Evolutionary conservation across 2,113 vertebrate genomes (phyloP), one percentile per base, ranked within the genome.

Genomic region (Rhinoptilus africanus): DNA sequence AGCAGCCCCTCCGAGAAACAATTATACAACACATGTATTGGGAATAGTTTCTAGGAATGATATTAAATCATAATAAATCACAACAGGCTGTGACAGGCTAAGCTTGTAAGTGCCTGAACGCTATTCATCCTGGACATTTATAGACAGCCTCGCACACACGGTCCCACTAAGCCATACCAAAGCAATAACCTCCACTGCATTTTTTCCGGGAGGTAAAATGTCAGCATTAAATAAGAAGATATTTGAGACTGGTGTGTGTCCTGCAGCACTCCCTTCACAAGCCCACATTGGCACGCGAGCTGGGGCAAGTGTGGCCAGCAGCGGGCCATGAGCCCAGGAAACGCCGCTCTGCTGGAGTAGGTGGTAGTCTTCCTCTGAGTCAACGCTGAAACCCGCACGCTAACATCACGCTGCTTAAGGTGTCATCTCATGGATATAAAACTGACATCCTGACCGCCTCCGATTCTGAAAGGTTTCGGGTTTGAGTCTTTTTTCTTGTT

Each of bases 351-450:
- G 68, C 56, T 59, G 5, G 56, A 95, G 96, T 96, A 43, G 95
- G 96, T 85, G 94, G 92, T 3, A 60, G 45, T 78, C 80, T 37
- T 51, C 51, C 3, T 95, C 74, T 97, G 94, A 98, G 94, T 97
- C 96, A 97, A 69, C 63, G 57, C 87, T 14, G 74, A 95, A 92
- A 96, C 81, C 18, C 2, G 0, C 1, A 37, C n/a, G 28, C 87
- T 72, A 88, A 85, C 71, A 50, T 28, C 80, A 26, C 21, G 7
- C 50, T 41, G 35, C 69, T 32, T 60, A 22, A 54, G 32, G 12
- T 89, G 45, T 85, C 77, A 54, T 62, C 87, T 26, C 12, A 74
- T 51, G 74, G 84, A 89, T 82, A 48, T 30, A 85, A 57, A 91
- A 9, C 77, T 66, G 87, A 91, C 81, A 74, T 89, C 67, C 81